phyloP scores from a whole-genome alignment of 2,113 vertebrate genomes.

The Anthoscopus minutus region DNA sequence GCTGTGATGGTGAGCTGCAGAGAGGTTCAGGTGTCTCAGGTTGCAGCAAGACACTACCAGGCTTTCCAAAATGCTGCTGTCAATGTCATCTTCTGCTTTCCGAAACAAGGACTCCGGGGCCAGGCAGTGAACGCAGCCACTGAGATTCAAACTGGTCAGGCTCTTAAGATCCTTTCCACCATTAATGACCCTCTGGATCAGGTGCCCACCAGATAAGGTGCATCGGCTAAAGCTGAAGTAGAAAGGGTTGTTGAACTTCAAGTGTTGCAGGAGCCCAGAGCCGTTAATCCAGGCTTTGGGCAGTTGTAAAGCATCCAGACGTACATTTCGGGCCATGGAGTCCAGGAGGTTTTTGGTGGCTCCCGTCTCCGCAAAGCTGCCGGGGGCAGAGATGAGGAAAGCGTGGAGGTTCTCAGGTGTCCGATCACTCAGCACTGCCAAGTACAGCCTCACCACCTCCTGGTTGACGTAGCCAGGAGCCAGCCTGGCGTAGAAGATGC shows the following conservation, averaged over 20 bases:
- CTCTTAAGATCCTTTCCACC: constrained; percentile 79
- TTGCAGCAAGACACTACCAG: constrained; percentile 78
- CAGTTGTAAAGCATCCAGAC: constrained; percentile 89
- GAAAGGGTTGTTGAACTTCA: constrained; percentile 85
- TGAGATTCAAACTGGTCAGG: constrained; percentile 88
- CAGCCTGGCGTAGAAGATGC: constrained; percentile 88
- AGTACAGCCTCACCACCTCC: constrained; percentile 89
- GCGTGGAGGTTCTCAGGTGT: constrained; percentile 85
- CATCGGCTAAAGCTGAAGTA: constrained; percentile 94
- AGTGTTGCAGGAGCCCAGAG: constrained; percentile 79
- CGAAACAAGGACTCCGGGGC: constrained; percentile 76
- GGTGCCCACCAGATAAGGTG: constrained; percentile 78
- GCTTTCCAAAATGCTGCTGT: constrained; percentile 75
- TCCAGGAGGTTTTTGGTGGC: constrained; percentile 85
- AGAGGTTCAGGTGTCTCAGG: constrained; percentile 88
- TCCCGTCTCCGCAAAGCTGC: constrained; percentile 83
- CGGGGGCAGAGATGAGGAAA: constrained; percentile 90
- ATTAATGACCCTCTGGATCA: constrained; percentile 81
- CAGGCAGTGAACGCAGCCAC: constrained; percentile 83
- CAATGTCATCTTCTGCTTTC: constrained; percentile 86
- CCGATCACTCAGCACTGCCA: constrained; percentile 90
- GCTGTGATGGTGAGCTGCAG: constrained; percentile 90
- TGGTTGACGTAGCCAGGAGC: constrained; percentile 95
- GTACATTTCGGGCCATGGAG: constrained; percentile 81
- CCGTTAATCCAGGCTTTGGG: constrained; percentile 89